Evolutionary conservation across 2,888 invertebrate species (phyloP).

Genomic region (Coenonympha arcania): DNA sequence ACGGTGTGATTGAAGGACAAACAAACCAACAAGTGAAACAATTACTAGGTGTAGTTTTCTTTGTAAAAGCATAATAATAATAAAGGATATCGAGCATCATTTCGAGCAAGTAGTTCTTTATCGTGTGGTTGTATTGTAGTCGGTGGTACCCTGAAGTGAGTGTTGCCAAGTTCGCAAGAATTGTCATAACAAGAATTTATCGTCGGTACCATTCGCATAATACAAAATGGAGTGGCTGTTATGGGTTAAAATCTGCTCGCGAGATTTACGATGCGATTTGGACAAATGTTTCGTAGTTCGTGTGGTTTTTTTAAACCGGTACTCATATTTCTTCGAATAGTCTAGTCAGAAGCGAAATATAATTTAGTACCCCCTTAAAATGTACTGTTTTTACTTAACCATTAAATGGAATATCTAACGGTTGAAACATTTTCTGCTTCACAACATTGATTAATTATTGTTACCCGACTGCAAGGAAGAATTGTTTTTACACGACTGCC

Average conservation of each 20-base stretch:
- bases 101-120: slow-evolving; percentile 7
- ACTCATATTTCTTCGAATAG: not conserved
- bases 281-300: slow-evolving; percentile 18
- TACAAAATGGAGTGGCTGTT: slow-evolving; percentile 20
- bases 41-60: no score
- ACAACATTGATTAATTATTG: no score
- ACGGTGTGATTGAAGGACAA: no score
- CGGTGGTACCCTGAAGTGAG: slow-evolving; percentile 4
- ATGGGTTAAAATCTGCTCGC: slow-evolving; percentile 22
- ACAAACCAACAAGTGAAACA: no score
- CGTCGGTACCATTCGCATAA: slow-evolving; percentile 24
- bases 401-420: no score
- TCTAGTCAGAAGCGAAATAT: not conserved
- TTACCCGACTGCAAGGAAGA: no score
- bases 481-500: no score
- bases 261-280: slow-evolving; percentile 24
- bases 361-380: not conserved
- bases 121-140: slow-evolving; percentile 9
- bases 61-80: no score
- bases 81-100: no score
- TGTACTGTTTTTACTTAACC: no score
- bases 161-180: slow-evolving; percentile 25
- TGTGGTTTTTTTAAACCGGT: slow-evolving; percentile 13
- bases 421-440: no score
- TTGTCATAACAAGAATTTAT: slow-evolving; percentile 26